Evolutionary conservation across 1,140 invertebrate genomes (phyloP).

Genomic region (Rhyzopertha dominica): DNA sequence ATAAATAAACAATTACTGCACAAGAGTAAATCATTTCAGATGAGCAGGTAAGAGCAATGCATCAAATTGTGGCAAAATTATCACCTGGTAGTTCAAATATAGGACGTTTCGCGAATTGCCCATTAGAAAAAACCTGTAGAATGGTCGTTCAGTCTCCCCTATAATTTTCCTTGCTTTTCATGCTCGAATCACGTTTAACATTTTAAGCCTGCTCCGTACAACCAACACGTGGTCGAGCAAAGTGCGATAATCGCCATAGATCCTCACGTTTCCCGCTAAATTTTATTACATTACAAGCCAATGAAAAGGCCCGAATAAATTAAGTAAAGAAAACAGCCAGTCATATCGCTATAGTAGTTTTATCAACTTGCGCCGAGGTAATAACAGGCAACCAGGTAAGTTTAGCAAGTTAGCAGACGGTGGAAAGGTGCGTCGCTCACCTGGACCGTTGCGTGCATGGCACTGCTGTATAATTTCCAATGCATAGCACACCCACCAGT

Average conservation of each 20-base stretch:
- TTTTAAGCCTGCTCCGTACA: no score
- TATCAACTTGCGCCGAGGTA: conserved; percentile 24
- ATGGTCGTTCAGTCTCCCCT: no score
- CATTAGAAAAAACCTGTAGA: no score
- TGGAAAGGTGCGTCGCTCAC: conserved; percentile 9
- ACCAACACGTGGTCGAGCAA: neutral
- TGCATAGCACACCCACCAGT: conserved; percentile 28
- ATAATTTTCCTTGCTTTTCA: no score
- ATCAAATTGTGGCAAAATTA: no score
- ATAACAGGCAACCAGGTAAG: conserved; percentile 20
- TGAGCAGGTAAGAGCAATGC: no score
- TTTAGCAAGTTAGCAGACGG: conserved; percentile 8
- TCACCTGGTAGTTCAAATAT: no score
- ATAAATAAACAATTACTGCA: no score
- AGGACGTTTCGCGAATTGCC: no score
- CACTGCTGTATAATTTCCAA: conserved; percentile 28
- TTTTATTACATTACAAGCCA: conserved; percentile 18
- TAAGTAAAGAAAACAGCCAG: conserved; percentile 33
- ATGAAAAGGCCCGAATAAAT: conserved; percentile 27
- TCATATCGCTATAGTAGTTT: conserved; percentile 28
- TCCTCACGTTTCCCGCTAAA: neutral
- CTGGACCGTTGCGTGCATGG: conserved; percentile 21
- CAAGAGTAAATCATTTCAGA: no score
- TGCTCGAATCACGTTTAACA: no score
- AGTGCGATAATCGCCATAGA: conserved; percentile 19